A percentile compares a stretch with the other conserved stretches of the same genome.
phyloP scores from a whole-genome alignment of 2,113 vertebrate species.

The Mungos mungo region DNA sequence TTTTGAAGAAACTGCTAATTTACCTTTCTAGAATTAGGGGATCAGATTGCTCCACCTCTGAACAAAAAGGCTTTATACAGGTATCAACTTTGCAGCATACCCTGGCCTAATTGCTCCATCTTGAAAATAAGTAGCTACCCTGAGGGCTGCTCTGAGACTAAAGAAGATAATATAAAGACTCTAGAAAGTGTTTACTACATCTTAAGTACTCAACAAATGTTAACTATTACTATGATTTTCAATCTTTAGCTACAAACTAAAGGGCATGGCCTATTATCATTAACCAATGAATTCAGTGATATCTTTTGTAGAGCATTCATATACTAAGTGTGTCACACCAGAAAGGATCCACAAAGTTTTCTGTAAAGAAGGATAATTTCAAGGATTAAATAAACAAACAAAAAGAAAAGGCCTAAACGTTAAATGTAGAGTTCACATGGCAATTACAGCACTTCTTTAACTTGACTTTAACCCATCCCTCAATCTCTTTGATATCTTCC shows the following conservation, averaged over 20 bases:
- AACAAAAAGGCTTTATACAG: neutral
- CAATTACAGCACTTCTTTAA: conserved; percentile 7
- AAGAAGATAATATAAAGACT: neutral
- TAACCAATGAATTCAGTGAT: neutral
- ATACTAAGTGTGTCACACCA: neutral
- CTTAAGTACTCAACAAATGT: neutral
- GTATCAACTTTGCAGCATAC: neutral
- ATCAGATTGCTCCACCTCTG: neutral
- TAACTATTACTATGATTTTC: neutral
- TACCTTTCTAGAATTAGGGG: neutral
- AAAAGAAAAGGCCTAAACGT: neutral
- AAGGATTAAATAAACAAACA: neutral
- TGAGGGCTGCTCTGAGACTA: conserved; percentile 6
- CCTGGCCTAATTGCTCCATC: neutral
- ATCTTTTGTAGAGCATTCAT: neutral
- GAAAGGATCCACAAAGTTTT: neutral
- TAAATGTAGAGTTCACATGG: neutral
- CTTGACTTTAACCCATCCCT: conserved; percentile 26
- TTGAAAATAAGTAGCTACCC: neutral
- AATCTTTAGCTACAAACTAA: conserved; percentile 28
- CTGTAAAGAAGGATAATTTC: neutral
- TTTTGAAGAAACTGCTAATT: neutral
- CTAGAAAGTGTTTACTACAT: neutral
- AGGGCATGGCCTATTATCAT: neutral
- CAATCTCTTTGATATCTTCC: neutral